phyloP scores from a whole-genome alignment of 1,140 invertebrate genomes.

The Neuroterus valhalla region DNA sequence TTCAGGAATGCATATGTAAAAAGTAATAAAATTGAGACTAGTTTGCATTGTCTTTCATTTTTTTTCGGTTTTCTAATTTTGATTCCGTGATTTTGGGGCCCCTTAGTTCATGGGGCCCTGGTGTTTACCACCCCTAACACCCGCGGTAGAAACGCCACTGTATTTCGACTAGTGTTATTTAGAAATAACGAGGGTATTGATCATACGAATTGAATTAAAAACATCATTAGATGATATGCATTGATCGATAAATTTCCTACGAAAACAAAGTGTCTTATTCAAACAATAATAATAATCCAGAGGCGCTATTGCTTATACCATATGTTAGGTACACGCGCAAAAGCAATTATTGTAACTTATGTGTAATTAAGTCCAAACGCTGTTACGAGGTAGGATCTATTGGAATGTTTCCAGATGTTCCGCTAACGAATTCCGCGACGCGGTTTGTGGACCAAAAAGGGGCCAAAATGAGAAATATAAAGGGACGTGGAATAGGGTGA shows the following conservation, averaged over 20 bases:
- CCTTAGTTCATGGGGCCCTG: too few species aligned
- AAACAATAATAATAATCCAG: constrained; percentile 29
- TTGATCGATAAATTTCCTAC: constrained; percentile 18
- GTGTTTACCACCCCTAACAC: too few species aligned
- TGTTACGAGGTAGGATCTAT: constrained; percentile 23
- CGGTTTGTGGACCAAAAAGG: constrained; percentile 11
- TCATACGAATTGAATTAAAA: neutral
- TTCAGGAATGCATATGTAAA: too few species aligned
- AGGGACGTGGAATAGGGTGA: constrained; percentile 20
- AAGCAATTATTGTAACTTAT: constrained; percentile 28
- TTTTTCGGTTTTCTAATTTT: too few species aligned
- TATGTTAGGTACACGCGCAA: constrained; percentile 13
- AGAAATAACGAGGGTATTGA: neutral
- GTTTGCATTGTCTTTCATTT: too few species aligned
- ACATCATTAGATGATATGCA: neutral
- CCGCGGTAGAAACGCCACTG: too few species aligned
- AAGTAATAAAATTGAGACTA: too few species aligned
- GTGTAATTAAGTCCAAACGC: constrained; percentile 22
- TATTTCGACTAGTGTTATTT: too few species aligned
- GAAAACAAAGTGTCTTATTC: constrained; percentile 11
- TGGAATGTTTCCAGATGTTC: constrained; percentile 30
- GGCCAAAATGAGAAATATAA: neutral
- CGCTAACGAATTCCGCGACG: constrained; percentile 23
- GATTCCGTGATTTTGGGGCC: too few species aligned
- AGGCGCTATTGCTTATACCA: constrained; percentile 2